Conservation (phyloP, 2,113 vertebrate genomes). For the Cepphus grylle region DNA sequence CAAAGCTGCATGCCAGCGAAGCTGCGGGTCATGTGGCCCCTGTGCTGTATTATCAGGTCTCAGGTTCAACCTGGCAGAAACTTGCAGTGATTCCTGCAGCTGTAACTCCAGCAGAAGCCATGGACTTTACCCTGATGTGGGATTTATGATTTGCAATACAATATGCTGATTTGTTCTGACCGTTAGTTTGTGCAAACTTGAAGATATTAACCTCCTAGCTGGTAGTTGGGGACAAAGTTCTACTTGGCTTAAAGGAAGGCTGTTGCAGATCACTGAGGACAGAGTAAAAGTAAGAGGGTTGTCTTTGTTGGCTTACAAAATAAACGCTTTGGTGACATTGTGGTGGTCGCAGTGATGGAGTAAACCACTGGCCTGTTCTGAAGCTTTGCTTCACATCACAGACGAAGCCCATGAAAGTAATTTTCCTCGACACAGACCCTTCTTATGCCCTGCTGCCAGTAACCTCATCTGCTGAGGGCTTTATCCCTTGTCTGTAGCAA, state of each 20-base stretch:
- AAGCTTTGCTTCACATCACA: not conserved
- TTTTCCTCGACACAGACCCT: not conserved
- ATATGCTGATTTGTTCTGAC: conserved; percentile 61
- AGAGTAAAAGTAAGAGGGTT: not conserved
- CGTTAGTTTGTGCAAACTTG: conserved; percentile 61
- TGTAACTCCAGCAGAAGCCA: conserved; percentile 42
- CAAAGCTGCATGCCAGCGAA: not conserved
- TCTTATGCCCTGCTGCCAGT: not conserved
- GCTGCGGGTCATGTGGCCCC: conserved; percentile 3
- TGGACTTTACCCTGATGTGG: conserved; percentile 53
- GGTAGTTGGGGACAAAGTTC: not conserved
- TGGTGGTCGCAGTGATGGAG: not conserved
- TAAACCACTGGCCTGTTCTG: not conserved
- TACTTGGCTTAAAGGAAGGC: not conserved
- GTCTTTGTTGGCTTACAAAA: not conserved
- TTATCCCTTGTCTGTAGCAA: not conserved
- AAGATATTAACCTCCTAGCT: not conserved
- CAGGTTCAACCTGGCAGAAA: conserved; percentile 57
- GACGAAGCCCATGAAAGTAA: not conserved
- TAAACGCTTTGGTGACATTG: not conserved
- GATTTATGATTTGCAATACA: conserved; percentile 65
- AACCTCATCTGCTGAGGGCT: not conserved
- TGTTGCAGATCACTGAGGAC: not conserved
- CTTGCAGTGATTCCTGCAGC: conserved; percentile 60
- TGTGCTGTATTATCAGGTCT: not conserved